Conservation (phyloP, 2,888 invertebrate species). For the Galerucella nymphaeae region DNA sequence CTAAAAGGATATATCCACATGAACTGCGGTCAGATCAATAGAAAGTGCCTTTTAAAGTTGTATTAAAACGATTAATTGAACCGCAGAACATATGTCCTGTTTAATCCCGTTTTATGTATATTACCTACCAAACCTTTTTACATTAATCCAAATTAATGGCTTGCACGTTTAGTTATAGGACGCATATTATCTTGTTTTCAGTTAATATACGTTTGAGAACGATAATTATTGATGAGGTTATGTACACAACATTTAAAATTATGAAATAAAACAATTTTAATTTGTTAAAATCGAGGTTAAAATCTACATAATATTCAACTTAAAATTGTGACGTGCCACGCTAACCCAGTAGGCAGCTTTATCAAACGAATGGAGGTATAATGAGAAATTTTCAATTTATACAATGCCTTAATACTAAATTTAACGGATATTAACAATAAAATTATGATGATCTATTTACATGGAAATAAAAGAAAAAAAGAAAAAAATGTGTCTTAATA, state of each 20-base stretch:
- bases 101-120: conserved; percentile 1
- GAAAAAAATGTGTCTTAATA: too few relatives aligned
- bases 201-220: neutral
- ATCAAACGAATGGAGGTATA: too few relatives aligned
- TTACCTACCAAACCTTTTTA: neutral
- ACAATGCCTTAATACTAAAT: too few relatives aligned
- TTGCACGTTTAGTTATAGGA: neutral
- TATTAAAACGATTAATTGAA: neutral
- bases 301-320: too few relatives aligned
- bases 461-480: too few relatives aligned
- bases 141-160: neutral
- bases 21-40: neutral
- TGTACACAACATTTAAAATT: neutral
- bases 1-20: neutral
- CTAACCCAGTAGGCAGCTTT: too few relatives aligned
- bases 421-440: too few relatives aligned
- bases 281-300: too few relatives aligned
- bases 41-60: neutral
- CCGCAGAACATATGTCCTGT: neutral
- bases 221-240: neutral
- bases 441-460: too few relatives aligned
- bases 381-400: too few relatives aligned
- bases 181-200: neutral
- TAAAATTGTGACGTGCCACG: too few relatives aligned
- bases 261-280: neutral